Conservation (phyloP, 2,888 invertebrate genomes). For the Megastigmus dorsalis region DNA sequence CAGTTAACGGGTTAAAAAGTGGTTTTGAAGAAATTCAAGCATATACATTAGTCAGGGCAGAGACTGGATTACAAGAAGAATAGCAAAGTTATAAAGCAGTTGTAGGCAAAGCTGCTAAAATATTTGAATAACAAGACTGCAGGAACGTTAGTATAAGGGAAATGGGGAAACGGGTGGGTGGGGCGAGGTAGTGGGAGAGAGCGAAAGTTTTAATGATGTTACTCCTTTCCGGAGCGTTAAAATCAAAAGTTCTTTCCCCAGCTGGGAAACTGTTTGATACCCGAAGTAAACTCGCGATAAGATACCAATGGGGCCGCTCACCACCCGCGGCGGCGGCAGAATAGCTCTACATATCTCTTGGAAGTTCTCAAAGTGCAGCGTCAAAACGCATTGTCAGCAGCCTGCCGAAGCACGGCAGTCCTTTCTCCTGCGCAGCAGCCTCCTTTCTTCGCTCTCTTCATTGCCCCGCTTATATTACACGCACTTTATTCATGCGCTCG, state of each 20-base stretch:
- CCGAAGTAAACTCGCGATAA: constrained; percentile 46
- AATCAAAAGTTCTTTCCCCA: constrained; percentile 38
- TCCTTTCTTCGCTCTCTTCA: constrained; percentile 17
- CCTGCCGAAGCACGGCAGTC: too few relatives aligned
- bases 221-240: constrained; percentile 44
- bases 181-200: neutral
- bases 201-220: constrained; percentile 50
- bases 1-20: too few relatives aligned
- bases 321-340: neutral
- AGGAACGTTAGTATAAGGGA: too few relatives aligned
- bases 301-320: constrained; percentile 37
- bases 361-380: constrained; percentile 44
- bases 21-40: too few relatives aligned
- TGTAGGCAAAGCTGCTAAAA: constrained; percentile 24
- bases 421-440: neutral
- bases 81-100: constrained; percentile 22
- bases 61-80: neutral
- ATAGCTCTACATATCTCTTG: constrained; percentile 29
- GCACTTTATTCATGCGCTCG: constrained; percentile 36
- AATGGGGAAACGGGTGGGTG: too few relatives aligned
- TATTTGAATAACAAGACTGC: constrained; percentile 52
- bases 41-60: too few relatives aligned
- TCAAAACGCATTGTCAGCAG: constrained; percentile 50
- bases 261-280: constrained; percentile 28
- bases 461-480: too few relatives aligned